Evolutionary conservation across 2,888 invertebrate species (phyloP), one percentile per base, ranked within the genome.

Genomic region (Limenitis camilla): DNA sequence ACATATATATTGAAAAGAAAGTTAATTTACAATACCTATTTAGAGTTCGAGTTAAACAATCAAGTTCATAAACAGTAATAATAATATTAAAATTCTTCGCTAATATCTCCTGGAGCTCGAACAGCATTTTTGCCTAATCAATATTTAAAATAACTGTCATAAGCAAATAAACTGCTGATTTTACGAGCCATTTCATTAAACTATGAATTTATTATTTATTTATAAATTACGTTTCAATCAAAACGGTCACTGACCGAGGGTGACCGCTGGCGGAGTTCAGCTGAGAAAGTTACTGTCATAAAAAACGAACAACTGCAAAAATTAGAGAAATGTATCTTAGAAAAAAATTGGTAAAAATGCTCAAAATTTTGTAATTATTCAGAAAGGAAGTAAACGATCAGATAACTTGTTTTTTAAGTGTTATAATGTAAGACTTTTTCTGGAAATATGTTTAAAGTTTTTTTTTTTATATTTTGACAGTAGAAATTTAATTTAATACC

Each of bases 151-250:
- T 53, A 53, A 53, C 49, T 44, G 48, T 49, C 31, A 36, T 49
- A 44, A 40, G 50, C 45, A 49, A 53, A 53, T 53, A 44, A 44
- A 40, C 53, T 40, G 49, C 7, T 44, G 10, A 53, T 49, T 53
- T 52, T 46, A 49, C 53, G 49, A 49, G 35, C 44, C 30, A 40
- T 51, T 45, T 53, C 53, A 51, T 51, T 51, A 44, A 51, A 45
- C 53, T 53, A 49, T 53, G 53, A 49, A 49, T 47, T 49, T 49
- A 49, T 44, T 49, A 53, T 49, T 52, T 53, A 53, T 49, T 40
- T 49, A 44, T 44, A 49, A 49, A 49, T 53, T 44, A 49, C 49
- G 35, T 49, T 48, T 53, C 47, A 47, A 44, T 49, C 50, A 51
- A 51, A 51, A 48, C 49, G 48, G 53, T 53, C 53, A 44, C 40